Conservation (phyloP, 2,888 invertebrate species). For the Brenthis ino region DNA sequence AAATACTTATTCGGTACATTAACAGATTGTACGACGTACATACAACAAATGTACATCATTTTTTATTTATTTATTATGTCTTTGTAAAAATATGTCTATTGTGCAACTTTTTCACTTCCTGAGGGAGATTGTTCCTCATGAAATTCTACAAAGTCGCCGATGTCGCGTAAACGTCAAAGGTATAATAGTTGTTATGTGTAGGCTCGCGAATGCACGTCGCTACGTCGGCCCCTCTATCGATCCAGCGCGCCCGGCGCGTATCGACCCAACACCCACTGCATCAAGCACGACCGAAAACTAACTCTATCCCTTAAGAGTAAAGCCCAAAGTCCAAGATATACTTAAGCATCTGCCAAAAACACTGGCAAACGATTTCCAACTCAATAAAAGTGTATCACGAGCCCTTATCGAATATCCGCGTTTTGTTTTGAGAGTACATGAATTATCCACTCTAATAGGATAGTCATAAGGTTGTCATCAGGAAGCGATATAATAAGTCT, state of each 20-base stretch:
- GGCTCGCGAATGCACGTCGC: conserved; percentile 53
- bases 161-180: conserved; percentile 26
- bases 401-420: conserved; percentile 58
- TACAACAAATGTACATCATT: no score
- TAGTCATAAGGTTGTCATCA: conserved; percentile 62
- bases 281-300: conserved; percentile 57
- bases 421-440: conserved; percentile 57
- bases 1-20: background rate
- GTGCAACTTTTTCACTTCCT: no score
- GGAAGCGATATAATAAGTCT: conserved; percentile 54
- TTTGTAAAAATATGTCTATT: no score
- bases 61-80: background rate
- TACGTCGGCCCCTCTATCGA: conserved; percentile 66
- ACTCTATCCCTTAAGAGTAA: conserved; percentile 61
- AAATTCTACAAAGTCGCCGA: conserved; percentile 6
- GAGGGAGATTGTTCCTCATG: background rate
- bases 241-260: conserved; percentile 65
- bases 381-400: conserved; percentile 64
- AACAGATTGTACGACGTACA: background rate
- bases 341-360: conserved; percentile 41
- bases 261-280: conserved; percentile 71
- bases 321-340: conserved; percentile 51
- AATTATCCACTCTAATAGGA: conserved; percentile 69
- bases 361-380: conserved; percentile 63
- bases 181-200: conserved; percentile 48